Base-by-base conservation (phyloP, 2,797 vertebrate genomes). In the Sebastes paucispinis region DNA sequence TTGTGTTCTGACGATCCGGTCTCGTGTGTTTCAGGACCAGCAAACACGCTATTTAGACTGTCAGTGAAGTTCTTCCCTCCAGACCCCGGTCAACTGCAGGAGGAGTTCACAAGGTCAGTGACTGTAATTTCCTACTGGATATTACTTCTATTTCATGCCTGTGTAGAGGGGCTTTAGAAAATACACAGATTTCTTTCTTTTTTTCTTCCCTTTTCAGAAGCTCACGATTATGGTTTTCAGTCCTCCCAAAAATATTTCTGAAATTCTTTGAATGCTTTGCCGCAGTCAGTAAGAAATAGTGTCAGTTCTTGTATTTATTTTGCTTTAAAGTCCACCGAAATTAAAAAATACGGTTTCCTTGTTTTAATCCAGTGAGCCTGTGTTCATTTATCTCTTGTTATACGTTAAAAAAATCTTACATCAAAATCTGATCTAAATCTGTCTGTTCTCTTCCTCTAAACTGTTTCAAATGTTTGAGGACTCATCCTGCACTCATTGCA, bases 21-120 rank as follows among this genome's bases (percentile, higher is more conserved):
- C 22, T 11, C 63, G 62, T 85, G 77, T 91, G 92, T 92, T 50
- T 88, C 29, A 99, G 98, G 97, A 90, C 98, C 98, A 62, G 96
- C 95, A 89, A 98, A 96, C 65, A 91, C 96, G 1, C 77, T 97
- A 31, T 96, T 99, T 88, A 96, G 97, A 75, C 95, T 99, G 64
- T 97, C 98, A 0, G 98, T 99, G 2, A 99, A 99, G 87, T 99
- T 99, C 86, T 99, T 99, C 82, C 98, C 98, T n/a, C 98, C 98
- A 5, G 98, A 99, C 81, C 98, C 98, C 0, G 98, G 98, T 81
- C 98, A 99, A 88, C 89, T 99, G 81, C 98, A 99, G 82, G 98
- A 99, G 81, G 98, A 99, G 77, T 98, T 96, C 54, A 99, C 98
- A 0, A 97, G 98, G 98, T 99, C 83, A 84, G 90, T 85, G 70